Base-by-base conservation (phyloP, 2,113 vertebrate genomes). In the Turnix velox region DNA sequence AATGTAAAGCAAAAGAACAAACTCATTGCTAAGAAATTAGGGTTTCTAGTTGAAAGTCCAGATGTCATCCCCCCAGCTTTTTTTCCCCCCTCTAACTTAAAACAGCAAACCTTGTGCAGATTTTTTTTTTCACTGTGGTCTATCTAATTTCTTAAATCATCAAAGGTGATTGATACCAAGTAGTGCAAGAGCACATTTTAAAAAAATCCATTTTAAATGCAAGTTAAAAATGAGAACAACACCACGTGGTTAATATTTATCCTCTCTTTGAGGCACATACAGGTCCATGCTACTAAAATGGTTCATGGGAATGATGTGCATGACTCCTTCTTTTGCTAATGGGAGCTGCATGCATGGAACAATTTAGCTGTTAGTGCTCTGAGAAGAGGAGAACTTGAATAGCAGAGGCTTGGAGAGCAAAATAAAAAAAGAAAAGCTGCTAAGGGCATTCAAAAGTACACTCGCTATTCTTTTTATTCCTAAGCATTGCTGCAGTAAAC, bases 371-470 rank as follows among this genome's bases (percentile, higher is more conserved):
- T 90, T 96, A 96, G 89, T 85, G 95, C 84, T 94, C 94, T 90
- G 81, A 94, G 74, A 74, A 95, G 83, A 92, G 91, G 58, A 62
- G 78, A 96, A 90, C 73, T 90, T 95, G 92, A 96, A 96, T 95
- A 95, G 95, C 95, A 88, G 76, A 45, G 92, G 65, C 83, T 96
- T 84, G 82, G 79, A 95, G 85, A 95, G 76, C 52, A 88, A 96
- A 96, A 94, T 75, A 88, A 92, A 96, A 94, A 95, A 92, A 94
- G 94, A 92, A 65, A 96, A 95, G 92, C 85, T 88, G 85, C 95
- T 96, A 93, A 95, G 92, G 95, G 88, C 95, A 95, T 96, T 94
- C 91, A 90, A 91, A 96, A 96, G 92, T 87, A 94, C 82, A n/a
- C 81, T 94, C 3, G 0, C 94, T 95, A 91, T 93, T 92, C 92